Evolutionary conservation across 2,113 vertebrate species (phyloP).

Genomic region (Syngnathus scovelli): DNA sequence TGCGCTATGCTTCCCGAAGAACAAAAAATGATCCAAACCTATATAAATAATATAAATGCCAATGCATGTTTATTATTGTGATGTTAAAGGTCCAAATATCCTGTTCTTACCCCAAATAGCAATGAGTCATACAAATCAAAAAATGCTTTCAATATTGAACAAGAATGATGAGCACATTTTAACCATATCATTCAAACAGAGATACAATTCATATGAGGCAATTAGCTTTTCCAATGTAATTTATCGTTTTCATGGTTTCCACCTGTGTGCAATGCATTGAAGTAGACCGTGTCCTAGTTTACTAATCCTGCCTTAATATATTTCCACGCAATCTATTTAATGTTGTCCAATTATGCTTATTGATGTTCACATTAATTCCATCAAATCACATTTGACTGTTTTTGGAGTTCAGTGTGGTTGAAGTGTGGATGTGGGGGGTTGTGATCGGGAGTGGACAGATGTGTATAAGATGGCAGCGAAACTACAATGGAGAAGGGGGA

Average conservation of each 20-base stretch:
- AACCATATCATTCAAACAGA: background rate
- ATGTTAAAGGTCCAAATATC: background rate
- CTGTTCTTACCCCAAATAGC: background rate
- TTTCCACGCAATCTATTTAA: slow-evolving; percentile 2
- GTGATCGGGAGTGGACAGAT: slow-evolving; percentile 49
- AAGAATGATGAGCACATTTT: background rate
- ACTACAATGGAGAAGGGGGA: slow-evolving; percentile 38
- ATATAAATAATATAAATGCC: background rate
- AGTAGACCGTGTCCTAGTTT: slow-evolving; percentile 3
- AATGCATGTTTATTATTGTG: background rate
- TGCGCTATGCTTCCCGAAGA: background rate
- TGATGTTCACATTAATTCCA: background rate
- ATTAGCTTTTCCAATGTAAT: background rate
- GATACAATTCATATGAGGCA: background rate
- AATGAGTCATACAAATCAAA: background rate
- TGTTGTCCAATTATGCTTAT: slow-evolving; percentile 1
- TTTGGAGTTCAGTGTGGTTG: slow-evolving; percentile 1
- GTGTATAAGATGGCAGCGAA: slow-evolving; percentile 63
- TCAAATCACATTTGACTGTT: background rate
- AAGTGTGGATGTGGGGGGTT: slow-evolving; percentile 23
- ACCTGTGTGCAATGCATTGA: background rate
- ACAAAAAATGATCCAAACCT: background rate
- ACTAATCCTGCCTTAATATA: slow-evolving; percentile 1
- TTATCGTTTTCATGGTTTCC: slow-evolving; percentile 7
- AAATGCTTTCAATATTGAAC: background rate